A percentile compares a stretch with the other conserved stretches of the same genome.
These are phyloP conservation scores for Glyptemys insculpta DNA, from an alignment of 2,797 vertebrate species.

Conservation along the genomic window DNA sequence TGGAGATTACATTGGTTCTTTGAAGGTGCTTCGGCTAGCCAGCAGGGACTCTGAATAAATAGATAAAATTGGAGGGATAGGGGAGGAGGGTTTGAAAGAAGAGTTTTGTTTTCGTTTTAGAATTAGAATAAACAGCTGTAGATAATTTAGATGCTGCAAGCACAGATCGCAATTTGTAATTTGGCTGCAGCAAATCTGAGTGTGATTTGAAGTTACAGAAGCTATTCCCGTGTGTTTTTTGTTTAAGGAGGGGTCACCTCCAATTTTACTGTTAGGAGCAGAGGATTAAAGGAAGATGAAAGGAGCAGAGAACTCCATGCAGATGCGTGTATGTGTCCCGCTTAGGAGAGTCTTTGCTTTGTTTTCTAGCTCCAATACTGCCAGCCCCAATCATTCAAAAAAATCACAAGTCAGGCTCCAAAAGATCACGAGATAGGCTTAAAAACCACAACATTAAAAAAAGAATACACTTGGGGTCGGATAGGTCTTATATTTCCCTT, in stretches of 20 bases:
- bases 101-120: constrained; percentile 82
- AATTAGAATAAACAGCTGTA: constrained; percentile 84
- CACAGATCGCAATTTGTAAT: constrained; percentile 69
- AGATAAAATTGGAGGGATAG: constrained; percentile 63
- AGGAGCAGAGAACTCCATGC: background rate
- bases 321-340: background rate
- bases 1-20: constrained; percentile 81
- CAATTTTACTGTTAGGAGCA: background rate
- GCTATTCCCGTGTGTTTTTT: background rate
- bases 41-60: constrained; percentile 70
- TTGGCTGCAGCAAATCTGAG: accelerated
- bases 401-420: background rate
- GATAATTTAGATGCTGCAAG: constrained; percentile 79
- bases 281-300: background rate
- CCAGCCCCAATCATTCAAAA: background rate
- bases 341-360: background rate
- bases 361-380: background rate
- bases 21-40: constrained; percentile 80
- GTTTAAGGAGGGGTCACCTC: background rate
- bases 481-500: background rate
- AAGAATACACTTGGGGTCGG: background rate
- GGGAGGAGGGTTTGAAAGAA: constrained; percentile 71
- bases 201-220: background rate
- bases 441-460: background rate
- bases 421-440: background rate